A percentile compares a stretch with the other conserved stretches of the same genome.
These are phyloP conservation scores for Drosophila longiperda DNA, from an alignment of 2,888 invertebrate genomes.

Conservation along the genomic window DNA sequence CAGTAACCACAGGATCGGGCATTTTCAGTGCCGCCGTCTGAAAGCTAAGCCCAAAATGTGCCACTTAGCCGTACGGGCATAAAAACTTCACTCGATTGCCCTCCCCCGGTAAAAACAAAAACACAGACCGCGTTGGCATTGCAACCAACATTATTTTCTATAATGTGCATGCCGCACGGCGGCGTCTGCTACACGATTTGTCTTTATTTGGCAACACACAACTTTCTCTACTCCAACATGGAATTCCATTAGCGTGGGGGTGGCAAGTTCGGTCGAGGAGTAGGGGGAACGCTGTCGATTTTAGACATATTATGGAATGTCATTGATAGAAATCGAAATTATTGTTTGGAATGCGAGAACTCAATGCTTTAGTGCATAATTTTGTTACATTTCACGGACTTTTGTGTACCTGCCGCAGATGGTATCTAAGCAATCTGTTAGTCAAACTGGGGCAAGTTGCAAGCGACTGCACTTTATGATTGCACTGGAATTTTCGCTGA, in stretches of 20 bases:
- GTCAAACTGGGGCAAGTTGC: neutral
- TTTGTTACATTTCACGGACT: constrained; percentile 22
- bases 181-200: constrained; percentile 70
- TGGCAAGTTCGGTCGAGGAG: neutral
- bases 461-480: constrained; percentile 4
- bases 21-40: constrained; percentile 58
- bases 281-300: constrained; percentile 33
- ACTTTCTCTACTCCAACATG: constrained; percentile 27
- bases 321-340: constrained; percentile 77
- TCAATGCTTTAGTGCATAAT: constrained; percentile 23
- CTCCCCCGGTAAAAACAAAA: constrained; percentile 34
- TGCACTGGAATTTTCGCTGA: neutral
- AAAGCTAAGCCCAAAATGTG: constrained; percentile 77
- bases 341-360: constrained; percentile 29
- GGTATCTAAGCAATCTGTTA: constrained; percentile 21
- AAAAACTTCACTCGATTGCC: constrained; percentile 62
- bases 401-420: constrained; percentile 1
- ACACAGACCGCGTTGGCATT: constrained; percentile 63
- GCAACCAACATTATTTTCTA: constrained; percentile 79
- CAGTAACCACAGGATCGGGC: constrained; percentile 51
- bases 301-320: constrained; percentile 44
- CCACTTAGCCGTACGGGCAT: constrained; percentile 74
- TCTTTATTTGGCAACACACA: constrained; percentile 67
- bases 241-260: constrained; percentile 63
- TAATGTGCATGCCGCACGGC: constrained; percentile 70